Base-by-base conservation (phyloP, 2,113 vertebrate species). In the Hoplias malabaricus region DNA sequence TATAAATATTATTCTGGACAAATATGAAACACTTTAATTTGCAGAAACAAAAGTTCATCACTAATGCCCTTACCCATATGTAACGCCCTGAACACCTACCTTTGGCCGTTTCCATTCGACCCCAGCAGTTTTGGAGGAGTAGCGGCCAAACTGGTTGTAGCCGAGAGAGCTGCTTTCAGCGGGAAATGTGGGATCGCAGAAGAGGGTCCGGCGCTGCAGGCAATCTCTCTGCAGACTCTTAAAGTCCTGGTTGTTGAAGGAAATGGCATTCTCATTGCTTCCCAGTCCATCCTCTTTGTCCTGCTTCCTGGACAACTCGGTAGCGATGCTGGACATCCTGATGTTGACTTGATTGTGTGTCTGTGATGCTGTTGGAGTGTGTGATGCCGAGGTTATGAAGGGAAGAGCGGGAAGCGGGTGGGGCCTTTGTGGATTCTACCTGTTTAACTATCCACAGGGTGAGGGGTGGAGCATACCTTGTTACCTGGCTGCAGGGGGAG, bases 151-250 rank as follows among this genome's bases (percentile, higher is more conserved):
- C 33, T 95, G 91, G 42, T 36, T 87, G 81, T 90, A 94, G 10
- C 94, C 94, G 85, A 96, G 87, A 0, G 87, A 87, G 8, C 91
- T 90, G 0, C 90, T 83, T 25, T 87, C 88, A 0, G 94, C 93
- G 0, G 93, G 94, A 72, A 96, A 95, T 56, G 92, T 82, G 0
- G 92, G 92, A 80, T 96, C 95, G 43, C 93, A 93, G 84, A 95
- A 95, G 0, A 95, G 87, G 1, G 76, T 81, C 6, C 89, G 86
- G 0, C 71, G 81, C 10, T 84, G 77, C 82, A 94, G 82, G 73
- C 94, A 93, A 27, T 90, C 86, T 0, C 42, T 79, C 68, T 75
- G 89, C 63, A 96, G 84, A 13, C 63, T 75, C 82, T 93, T 80
- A 0, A 91, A 95, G 89, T 95, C 92, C 89, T 97, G 94, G 23